Evolutionary conservation across 2,888 invertebrate genomes (phyloP).

Genomic region (Rhodophaea formosa): DNA sequence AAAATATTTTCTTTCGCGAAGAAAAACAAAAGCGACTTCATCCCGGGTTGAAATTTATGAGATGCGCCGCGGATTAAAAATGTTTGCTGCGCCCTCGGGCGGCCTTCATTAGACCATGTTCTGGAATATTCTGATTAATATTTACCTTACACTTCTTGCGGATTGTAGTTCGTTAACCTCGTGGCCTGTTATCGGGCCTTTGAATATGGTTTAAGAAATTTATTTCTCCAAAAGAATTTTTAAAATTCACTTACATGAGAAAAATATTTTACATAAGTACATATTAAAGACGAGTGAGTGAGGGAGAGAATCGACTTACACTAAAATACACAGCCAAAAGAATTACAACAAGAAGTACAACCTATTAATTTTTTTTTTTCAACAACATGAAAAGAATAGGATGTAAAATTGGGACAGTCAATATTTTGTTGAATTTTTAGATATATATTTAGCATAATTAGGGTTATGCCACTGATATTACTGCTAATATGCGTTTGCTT

Average conservation of each 20-base stretch:
- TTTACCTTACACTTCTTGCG: constrained; percentile 72
- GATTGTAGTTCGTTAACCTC: constrained; percentile 64
- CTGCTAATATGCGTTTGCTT: too few species aligned
- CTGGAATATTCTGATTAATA: constrained; percentile 74
- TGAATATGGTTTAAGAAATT: not conserved
- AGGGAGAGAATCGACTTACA: too few species aligned
- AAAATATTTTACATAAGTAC: too few species aligned
- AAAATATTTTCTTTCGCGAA: constrained; percentile 68
- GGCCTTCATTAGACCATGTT: constrained; percentile 69
- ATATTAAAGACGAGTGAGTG: too few species aligned
- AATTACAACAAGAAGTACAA: too few species aligned
- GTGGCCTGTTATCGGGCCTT: constrained; percentile 43
- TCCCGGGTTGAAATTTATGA: constrained; percentile 73
- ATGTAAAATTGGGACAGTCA: not conserved
- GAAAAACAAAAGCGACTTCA: constrained; percentile 74
- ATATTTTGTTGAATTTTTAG: not conserved
- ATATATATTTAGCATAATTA: too few species aligned
- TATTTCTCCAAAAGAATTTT: too few species aligned
- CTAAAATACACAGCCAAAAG: too few species aligned
- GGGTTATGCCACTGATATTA: too few species aligned
- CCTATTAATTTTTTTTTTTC: too few species aligned
- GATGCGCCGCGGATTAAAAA: constrained; percentile 78
- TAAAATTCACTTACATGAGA: too few species aligned
- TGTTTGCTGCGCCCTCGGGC: constrained; percentile 73
- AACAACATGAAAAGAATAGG: too few species aligned